Conservation (phyloP, 2,888 invertebrate species). For the Heliconius erato region DNA sequence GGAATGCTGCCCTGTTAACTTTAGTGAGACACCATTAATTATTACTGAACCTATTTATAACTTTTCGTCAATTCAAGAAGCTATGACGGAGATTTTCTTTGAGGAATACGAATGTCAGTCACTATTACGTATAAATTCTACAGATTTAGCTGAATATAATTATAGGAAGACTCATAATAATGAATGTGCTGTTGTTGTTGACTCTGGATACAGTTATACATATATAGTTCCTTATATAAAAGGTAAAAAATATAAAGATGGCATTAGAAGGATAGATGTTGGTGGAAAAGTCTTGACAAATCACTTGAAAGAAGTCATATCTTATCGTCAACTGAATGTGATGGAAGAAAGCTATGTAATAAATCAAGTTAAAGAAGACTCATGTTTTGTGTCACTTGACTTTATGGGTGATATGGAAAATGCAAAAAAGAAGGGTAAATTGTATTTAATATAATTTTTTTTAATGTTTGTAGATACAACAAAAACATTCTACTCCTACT, state of each 20-base stretch:
- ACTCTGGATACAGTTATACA: constrained; percentile 98
- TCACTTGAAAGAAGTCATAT: constrained; percentile 98
- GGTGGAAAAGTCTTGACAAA: constrained; percentile 99
- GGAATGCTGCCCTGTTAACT: constrained; percentile 92
- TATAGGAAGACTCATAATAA: constrained; percentile 85
- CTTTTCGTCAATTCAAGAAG: constrained; percentile 96
- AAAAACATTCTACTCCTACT: too few species aligned
- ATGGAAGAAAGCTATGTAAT: constrained; percentile 99
- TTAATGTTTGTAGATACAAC: too few species aligned
- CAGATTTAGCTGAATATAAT: constrained; percentile 91
- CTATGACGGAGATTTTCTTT: constrained; percentile 97
- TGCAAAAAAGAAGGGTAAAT: constrained; percentile 82
- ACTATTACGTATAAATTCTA: constrained; percentile 91
- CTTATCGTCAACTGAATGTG: constrained; percentile 97
- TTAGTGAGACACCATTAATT: constrained; percentile 92
- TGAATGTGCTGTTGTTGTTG: constrained; percentile 93
- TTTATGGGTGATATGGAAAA: constrained; percentile 92
- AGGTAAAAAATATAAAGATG: constrained; percentile 88
- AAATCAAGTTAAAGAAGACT: constrained; percentile 99
- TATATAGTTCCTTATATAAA: constrained; percentile 97
- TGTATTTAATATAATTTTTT: too few species aligned
- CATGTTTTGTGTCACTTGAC: constrained; percentile 95
- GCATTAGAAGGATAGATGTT: constrained; percentile 94
- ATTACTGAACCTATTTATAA: constrained; percentile 98
- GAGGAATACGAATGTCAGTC: constrained; percentile 98